Conservation (phyloP, 1,140 invertebrate species). For the Drosophila parabipectinata region DNA sequence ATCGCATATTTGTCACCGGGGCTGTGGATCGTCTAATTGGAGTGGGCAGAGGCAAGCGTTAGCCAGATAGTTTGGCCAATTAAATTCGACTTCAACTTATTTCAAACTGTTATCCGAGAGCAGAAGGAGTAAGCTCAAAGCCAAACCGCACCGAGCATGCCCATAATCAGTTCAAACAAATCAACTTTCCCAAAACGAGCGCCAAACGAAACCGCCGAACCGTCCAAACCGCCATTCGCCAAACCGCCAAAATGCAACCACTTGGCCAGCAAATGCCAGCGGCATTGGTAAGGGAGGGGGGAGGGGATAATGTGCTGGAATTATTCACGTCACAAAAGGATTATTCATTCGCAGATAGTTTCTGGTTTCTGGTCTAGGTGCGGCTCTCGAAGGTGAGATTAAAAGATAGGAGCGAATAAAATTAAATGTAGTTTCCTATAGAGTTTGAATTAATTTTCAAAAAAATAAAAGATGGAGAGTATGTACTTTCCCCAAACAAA, state of each 20-base stretch:
- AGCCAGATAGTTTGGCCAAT: constrained; percentile 54
- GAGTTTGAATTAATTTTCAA: not conserved
- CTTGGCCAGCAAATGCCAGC: constrained; percentile 45
- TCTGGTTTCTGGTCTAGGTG: constrained; percentile 26
- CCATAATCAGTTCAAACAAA: constrained; percentile 74
- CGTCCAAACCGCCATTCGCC: constrained; percentile 36
- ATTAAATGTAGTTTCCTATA: not conserved
- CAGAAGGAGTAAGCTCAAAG: constrained; percentile 35
- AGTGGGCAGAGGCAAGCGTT: constrained; percentile 13
- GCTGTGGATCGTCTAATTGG: constrained; percentile 31
- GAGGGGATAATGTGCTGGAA: constrained; percentile 42
- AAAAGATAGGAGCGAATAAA: constrained; percentile 5
- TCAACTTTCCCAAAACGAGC: constrained; percentile 66
- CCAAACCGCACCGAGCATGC: constrained; percentile 58
- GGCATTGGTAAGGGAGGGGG: constrained; percentile 31
- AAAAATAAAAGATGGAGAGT: not conserved
- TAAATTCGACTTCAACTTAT: constrained; percentile 60
- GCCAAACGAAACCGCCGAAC: constrained; percentile 44
- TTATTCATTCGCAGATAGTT: constrained; percentile 23
- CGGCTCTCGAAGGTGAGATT: constrained; percentile 8
- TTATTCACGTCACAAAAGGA: constrained; percentile 49
- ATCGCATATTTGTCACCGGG: constrained; percentile 17
- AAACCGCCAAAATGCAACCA: constrained; percentile 54
- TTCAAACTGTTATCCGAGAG: constrained; percentile 67
- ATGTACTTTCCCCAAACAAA: not conserved